phyloP scores from a whole-genome alignment of 2,797 vertebrate species.

The Furcifer pardalis region DNA sequence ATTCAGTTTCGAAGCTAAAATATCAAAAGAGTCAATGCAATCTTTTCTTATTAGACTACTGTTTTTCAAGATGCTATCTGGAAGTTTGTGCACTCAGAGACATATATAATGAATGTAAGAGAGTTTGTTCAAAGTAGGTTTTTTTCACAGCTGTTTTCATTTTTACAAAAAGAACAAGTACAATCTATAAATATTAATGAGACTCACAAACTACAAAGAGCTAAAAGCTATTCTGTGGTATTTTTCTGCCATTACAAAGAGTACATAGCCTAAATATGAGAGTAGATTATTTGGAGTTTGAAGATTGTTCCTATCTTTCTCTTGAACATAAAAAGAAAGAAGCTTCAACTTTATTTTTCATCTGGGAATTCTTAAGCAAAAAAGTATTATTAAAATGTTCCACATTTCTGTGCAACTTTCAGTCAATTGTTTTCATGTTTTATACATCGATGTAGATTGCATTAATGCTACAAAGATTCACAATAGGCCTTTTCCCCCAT shows the following conservation, averaged over 20 bases:
- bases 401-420: slow-evolving; percentile 26
- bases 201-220: slow-evolving; percentile 30
- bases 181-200: slow-evolving; percentile 65
- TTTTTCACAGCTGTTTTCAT: slow-evolving; percentile 48
- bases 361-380: slow-evolving; percentile 36
- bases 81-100: slow-evolving; percentile 29
- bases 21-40: slow-evolving; percentile 47
- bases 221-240: slow-evolving; percentile 36
- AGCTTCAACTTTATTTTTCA: slow-evolving; percentile 26
- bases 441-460: slow-evolving; percentile 40
- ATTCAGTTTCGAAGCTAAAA: slow-evolving; percentile 47
- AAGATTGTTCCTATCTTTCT: slow-evolving; percentile 17
- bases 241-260: slow-evolving; percentile 44
- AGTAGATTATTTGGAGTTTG: slow-evolving; percentile 22
- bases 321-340: slow-evolving; percentile 31
- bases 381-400: neutral
- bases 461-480: slow-evolving; percentile 51
- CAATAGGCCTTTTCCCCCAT: neutral
- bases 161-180: slow-evolving; percentile 53
- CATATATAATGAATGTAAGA: slow-evolving; percentile 39
- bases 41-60: slow-evolving; percentile 47
- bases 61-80: slow-evolving; percentile 31
- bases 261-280: slow-evolving; percentile 27
- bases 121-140: slow-evolving; percentile 45
- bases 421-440: slow-evolving; percentile 55